Evolutionary conservation across 2,113 vertebrate species (phyloP), one percentile per base, ranked within the genome.

Genomic region (Isichthys henryi): DNA sequence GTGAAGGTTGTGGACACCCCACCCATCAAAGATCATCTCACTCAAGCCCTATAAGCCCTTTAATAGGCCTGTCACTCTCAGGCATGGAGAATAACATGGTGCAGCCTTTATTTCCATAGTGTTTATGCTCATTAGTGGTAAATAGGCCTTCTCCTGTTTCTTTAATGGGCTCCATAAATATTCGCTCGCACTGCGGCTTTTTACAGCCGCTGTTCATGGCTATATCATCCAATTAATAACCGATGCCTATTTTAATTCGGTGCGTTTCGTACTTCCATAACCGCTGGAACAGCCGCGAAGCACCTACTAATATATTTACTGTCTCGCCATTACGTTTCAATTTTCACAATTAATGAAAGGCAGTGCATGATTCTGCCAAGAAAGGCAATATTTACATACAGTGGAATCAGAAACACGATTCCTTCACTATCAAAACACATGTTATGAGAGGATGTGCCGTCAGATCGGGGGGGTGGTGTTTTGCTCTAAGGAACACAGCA

Each of bases 31-130:
- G 92, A 94, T 92, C 92, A 95, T 95, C 92, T 45, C 23, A 5
- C 31, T 92, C 92, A 95, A 95, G 95, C 93, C 90, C 91, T 88
- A 90, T 88, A 91, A 91, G 70, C 89, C 93, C 92, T 91, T 94
- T 95, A 95, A 95, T 94, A 90, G 92, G 92, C 92, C 93, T 94
- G 94, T 93, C 95, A 95, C 89, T 95, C 91, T 92, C 92, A 90
- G 94, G 92, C 92, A 93, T 91, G 91, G 87, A 88, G 90, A 93
- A 94, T 92, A 93, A 95, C 92, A 92, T 92, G 92, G 10, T 48
- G 91, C 88, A 89, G 92, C 93, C 93, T 93, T 95, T 93, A 95
- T 95, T 94, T 92, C 90, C 90, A 90, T 89, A 46, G 89, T 89
- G 92, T 93, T 94, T 93, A 92, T 92, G 90, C 92, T 94, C 93